These are phyloP conservation scores for Episyrphus balteatus DNA, from an alignment of 1,140 invertebrate species.

Conservation along the genomic window DNA sequence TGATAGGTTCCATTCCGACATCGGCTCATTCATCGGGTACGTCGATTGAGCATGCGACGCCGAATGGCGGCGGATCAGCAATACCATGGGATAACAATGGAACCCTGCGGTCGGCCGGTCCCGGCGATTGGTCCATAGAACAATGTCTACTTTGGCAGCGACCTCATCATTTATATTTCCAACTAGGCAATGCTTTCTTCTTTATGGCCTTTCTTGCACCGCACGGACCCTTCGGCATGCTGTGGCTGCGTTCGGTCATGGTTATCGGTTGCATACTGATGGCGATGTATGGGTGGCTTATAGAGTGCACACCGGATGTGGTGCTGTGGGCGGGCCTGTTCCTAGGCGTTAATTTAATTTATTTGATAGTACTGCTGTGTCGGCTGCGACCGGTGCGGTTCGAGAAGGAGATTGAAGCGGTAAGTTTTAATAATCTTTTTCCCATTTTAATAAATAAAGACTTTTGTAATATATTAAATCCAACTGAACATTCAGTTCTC, in stretches of 20 bases:
- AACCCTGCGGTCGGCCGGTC: conserved; percentile 30
- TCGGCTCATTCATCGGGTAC: not conserved
- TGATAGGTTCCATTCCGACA: conserved; percentile 5
- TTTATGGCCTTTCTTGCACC: conserved; percentile 70
- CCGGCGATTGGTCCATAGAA: conserved; percentile 38
- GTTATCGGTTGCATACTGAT: conserved; percentile 67
- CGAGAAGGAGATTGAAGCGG: conserved; percentile 74
- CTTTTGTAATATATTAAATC: too few species aligned
- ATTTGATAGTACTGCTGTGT: conserved; percentile 69
- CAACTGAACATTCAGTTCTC: too few species aligned
- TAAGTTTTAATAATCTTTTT: conserved; percentile 33
- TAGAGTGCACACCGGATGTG: conserved; percentile 73
- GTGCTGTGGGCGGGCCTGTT: conserved; percentile 79
- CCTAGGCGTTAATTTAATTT: conserved; percentile 69
- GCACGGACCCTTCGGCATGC: conserved; percentile 62
- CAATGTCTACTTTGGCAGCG: conserved; percentile 47
- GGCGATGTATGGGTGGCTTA: conserved; percentile 69
- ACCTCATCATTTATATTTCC: conserved; percentile 64
- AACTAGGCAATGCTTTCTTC: conserved; percentile 73
- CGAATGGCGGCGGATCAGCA: conserved; percentile 16
- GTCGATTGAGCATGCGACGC: conserved; percentile 7
- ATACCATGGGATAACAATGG: conserved; percentile 35
- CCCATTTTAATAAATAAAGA: not conserved
- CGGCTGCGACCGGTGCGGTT: conserved; percentile 72
- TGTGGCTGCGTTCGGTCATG: conserved; percentile 65